Evolutionary conservation across 2,113 vertebrate genomes (phyloP), one percentile per base, ranked within the genome.

Genomic region (Cairina moschata): DNA sequence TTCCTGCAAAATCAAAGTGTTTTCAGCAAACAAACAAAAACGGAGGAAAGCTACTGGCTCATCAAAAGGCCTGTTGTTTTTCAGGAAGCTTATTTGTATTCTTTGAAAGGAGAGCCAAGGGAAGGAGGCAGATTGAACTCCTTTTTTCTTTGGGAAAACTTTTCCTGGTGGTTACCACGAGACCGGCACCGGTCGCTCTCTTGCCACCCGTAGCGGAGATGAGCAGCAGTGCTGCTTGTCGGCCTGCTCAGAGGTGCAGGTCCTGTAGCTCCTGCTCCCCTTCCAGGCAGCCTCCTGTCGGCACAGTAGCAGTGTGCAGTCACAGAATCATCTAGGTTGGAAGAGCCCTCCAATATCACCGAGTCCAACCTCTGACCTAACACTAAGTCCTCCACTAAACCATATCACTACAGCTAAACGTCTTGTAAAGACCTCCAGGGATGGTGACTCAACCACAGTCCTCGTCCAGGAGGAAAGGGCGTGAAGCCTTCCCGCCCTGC

Each of bases 11-110:
- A 93, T 92, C 68, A 55, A 83, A 94, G 75, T 79, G 67, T 95
- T 95, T 85, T 59, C 68, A 96, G 85, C 88, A 95, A 96, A 95
- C 84, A 96, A 92, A 89, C 81, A 96, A 82, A 94, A 88, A 26
- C 84, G 18, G 55, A n/a, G 17, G 29, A 71, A 55, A 40, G 21
- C 95, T 93, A 6, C 74, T 73, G 74, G 93, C 66, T 83, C 38
- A 48, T 54, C 46, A 87, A 83, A 91, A 88, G 76, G 55, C 29
- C 34, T 11, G 44, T 77, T 96, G 68, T 92, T 81, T 96, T 42
- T 83, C 84, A 77, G 93, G 89, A 72, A 68, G 28, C 92, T 94
- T 87, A 67, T 62, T 93, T 86, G 75, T 76, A 69, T 93, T 91
- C 90, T 88, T 82, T 84, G 69, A 96, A 86, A 92, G 15, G 34